Conservation (phyloP, 2,888 invertebrate genomes). For the Thymelicus acteon region DNA sequence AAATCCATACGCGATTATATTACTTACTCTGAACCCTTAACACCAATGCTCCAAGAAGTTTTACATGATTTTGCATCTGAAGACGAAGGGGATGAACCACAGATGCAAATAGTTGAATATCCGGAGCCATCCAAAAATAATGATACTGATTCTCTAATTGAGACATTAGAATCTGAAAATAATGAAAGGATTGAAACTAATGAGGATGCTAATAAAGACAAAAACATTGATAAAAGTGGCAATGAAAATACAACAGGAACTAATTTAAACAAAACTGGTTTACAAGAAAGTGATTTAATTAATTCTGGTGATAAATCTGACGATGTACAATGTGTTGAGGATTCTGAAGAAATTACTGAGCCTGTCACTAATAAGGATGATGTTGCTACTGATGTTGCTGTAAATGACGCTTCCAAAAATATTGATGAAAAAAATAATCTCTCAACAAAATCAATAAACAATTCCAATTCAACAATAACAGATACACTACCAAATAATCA, state of each 20-base stretch:
- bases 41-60: constrained; percentile 65
- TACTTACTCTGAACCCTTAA: constrained; percentile 66
- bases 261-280: neutral
- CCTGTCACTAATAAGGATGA: constrained; percentile 30
- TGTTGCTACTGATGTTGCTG: constrained; percentile 20
- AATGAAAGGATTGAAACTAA: constrained; percentile 33
- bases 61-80: constrained; percentile 69
- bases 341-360: constrained; percentile 31
- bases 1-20: constrained; percentile 66
- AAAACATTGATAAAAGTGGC: constrained; percentile 37
- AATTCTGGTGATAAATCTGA: constrained; percentile 17
- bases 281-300: constrained; percentile 4
- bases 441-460: constrained; percentile 45
- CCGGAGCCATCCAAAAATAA: constrained; percentile 41
- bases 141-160: constrained; percentile 38
- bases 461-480: constrained; percentile 51
- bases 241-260: constrained; percentile 27
- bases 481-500: constrained; percentile 76
- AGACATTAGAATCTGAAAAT: constrained; percentile 43
- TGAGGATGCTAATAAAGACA: constrained; percentile 34
- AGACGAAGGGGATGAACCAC: constrained; percentile 56
- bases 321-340: constrained; percentile 21
- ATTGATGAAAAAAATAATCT: constrained; percentile 27
- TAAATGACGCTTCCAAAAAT: constrained; percentile 18
- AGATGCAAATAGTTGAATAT: constrained; percentile 59